Base-by-base conservation (phyloP, 2,888 invertebrate genomes). In the Melanophora roralis region DNA sequence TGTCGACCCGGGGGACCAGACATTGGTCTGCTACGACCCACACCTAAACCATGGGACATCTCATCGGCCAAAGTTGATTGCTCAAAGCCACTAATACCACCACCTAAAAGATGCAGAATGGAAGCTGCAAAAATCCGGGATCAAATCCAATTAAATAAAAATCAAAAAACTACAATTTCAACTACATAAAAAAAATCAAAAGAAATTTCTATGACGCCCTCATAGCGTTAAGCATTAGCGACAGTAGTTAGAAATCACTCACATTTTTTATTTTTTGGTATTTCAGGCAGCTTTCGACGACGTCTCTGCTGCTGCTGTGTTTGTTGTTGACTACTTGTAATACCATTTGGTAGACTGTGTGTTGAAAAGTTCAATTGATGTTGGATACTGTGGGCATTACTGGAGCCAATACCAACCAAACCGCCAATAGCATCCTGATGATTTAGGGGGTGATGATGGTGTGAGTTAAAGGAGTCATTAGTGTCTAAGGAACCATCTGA, bases 261-360 rank as follows among this genome's bases (percentile, higher is more conserved):
- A 96, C 96, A 93, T 93, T 95, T 96, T 89, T 95, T 95, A 86
- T 95, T 94, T 89, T 96, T 96, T 5, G 97, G 97, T 85, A 97
- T 96, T 91, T 97, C 96, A 38, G 97, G 97, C 27, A 97, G 91
- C 91, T 95, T 95, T 90, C 97, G 92, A 85, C 97, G 91, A 86
- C 95, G 92, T 82, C 96, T 91, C 87, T 95, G 86, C 49, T 84
- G 84, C n/a, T 82, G 83, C 21, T 81, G 80, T 45, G 67, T 45
- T 23, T 79, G 75, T 16, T 72, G 71, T 16, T 72, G 71, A 43
- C 43, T 78, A 21, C 45, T 78, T 16, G 78, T 60, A 45, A 71
- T 77, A 23, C 67, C 71, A 5, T 72, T 73, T 7, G 74, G 55
- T 14, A 74, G 59, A 47, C 53, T 79, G 71, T 76, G 68, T 38